phyloP scores from a whole-genome alignment of 2,113 vertebrate species.

The Mormyrus iriodes region DNA sequence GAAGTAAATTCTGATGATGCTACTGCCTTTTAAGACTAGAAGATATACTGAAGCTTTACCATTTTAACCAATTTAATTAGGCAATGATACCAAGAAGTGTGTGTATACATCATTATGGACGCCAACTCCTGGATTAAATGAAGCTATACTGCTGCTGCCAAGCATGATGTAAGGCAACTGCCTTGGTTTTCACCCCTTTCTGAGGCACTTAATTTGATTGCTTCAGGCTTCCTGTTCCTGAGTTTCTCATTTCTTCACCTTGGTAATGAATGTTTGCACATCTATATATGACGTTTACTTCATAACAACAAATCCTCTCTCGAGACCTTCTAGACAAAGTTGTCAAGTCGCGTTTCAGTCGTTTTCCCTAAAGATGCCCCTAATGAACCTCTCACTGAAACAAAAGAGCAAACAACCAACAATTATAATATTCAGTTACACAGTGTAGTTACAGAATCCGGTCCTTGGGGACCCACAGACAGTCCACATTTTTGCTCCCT shows the following conservation, averaged over 20 bases:
- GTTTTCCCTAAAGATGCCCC: neutral
- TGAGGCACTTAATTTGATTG: neutral
- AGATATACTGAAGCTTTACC: neutral
- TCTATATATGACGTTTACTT: neutral
- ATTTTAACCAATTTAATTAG: neutral
- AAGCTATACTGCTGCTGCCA: neutral
- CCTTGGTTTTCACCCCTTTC: neutral
- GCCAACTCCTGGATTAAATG: neutral
- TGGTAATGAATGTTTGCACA: neutral
- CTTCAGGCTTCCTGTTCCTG: neutral
- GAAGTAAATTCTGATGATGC: neutral
- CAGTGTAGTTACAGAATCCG: neutral
- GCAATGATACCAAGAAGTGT: neutral
- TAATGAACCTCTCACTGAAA: neutral
- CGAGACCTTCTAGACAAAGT: neutral
- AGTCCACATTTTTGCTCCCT: neutral
- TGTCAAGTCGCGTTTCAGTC: neutral
- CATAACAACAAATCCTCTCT: neutral
- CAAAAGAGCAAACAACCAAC: neutral
- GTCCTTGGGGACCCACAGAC: neutral
- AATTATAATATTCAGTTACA: neutral
- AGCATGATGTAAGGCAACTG: neutral
- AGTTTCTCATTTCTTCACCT: neutral
- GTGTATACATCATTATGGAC: neutral
- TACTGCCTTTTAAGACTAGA: neutral